Evolutionary conservation across 2,113 vertebrate species (phyloP).

Genomic region (Desmodus rotundus): DNA sequence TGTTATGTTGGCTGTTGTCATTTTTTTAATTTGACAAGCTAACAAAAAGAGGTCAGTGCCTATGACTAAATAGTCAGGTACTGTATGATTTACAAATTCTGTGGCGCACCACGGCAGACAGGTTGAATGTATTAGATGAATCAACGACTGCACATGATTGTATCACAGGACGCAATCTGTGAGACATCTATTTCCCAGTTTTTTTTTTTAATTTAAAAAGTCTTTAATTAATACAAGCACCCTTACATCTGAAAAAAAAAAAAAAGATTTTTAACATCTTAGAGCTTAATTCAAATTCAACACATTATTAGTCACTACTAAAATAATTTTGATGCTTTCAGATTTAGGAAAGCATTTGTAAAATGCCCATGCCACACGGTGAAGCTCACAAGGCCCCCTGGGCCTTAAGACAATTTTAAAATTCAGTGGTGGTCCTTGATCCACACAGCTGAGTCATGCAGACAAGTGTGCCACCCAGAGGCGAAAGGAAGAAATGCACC

Average conservation of each 20-base stretch:
- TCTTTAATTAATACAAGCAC: neutral
- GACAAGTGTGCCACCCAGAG: constrained; percentile 81
- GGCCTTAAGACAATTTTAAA: neutral
- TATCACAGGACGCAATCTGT: neutral
- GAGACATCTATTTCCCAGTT: neutral
- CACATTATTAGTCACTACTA: neutral
- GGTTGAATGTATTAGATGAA: neutral
- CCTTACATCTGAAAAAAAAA: neutral
- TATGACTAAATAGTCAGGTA: neutral
- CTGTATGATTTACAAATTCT: neutral
- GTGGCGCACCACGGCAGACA: too few relatives aligned
- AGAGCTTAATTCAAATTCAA: neutral
- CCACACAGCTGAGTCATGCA: neutral
- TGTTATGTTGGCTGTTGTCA: neutral
- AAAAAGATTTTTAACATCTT: neutral
- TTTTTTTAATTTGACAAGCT: neutral
- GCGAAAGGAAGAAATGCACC: neutral
- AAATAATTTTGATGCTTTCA: neutral
- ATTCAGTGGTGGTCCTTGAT: neutral
- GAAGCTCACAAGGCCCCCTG: neutral
- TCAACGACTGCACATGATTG: neutral
- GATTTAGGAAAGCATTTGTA: neutral
- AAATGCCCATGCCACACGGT: neutral
- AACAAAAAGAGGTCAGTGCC: neutral
- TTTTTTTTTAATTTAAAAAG: neutral